Percentiles rank a stretch among this genome's conserved stretches.
These are phyloP conservation scores for Drosophila anomelani DNA, from an alignment of 2,888 invertebrate genomes.

Conservation along the genomic window DNA sequence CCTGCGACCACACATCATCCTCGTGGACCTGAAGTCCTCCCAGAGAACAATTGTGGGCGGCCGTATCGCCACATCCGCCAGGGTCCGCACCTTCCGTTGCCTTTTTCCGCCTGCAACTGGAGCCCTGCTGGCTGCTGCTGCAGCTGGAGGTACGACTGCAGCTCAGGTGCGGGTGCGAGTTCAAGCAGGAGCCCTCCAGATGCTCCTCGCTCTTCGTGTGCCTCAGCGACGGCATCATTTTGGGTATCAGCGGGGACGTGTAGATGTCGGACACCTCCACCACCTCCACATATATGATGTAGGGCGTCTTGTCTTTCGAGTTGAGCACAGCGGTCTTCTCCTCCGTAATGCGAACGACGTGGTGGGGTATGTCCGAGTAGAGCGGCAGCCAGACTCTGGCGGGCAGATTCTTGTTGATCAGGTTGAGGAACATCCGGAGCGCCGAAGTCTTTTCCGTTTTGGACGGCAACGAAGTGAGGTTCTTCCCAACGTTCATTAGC, in stretches of 20 bases:
- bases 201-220: constrained; percentile 98
- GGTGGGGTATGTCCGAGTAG: constrained; percentile 93
- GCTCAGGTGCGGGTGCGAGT: constrained; percentile 63
- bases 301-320: constrained; percentile 96
- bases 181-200: constrained; percentile 85
- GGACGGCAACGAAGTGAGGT: constrained; percentile 91
- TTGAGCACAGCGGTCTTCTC: constrained; percentile 99
- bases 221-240: constrained; percentile 93
- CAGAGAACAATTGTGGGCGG: constrained; percentile 49
- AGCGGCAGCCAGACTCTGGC: constrained; percentile 99
- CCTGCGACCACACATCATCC: constrained; percentile 93
- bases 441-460: constrained; percentile 97
- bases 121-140: constrained; percentile 74
- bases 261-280: constrained; percentile 93
- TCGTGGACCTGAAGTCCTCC: constrained; percentile 87
- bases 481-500: constrained; percentile 94
- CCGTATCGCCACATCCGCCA: constrained; percentile 50
- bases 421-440: constrained; percentile 95
- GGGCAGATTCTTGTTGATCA: constrained; percentile 98
- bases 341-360: constrained; percentile 98
- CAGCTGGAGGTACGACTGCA: constrained; percentile 81
- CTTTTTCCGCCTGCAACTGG: constrained; percentile 72
- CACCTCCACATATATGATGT: constrained; percentile 99
- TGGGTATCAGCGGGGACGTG: constrained; percentile 94
- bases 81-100: constrained; percentile 35